phyloP scores from a whole-genome alignment of 2,888 invertebrate genomes.

The Dynastes grantii region DNA sequence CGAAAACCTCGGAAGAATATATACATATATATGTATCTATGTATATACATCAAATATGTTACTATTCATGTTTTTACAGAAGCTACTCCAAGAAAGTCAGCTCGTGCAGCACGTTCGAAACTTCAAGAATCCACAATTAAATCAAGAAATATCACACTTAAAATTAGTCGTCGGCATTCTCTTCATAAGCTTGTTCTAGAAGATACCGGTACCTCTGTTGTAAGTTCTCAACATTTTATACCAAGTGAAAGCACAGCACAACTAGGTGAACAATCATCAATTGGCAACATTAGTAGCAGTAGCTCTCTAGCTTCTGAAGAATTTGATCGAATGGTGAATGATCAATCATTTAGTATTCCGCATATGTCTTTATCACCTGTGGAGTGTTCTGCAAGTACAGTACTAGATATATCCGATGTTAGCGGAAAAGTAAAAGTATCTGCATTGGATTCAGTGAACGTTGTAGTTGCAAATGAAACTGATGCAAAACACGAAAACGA shows the following conservation, averaged over 20 bases:
- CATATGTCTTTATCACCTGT: constrained; percentile 18
- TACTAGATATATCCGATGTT: neutral
- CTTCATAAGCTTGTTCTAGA: constrained; percentile 4
- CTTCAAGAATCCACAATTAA: constrained; percentile 7
- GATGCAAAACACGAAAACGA: neutral
- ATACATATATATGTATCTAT: too few relatives aligned
- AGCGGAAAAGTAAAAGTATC: constrained; percentile 8
- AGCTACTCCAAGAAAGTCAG: neutral
- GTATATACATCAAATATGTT: too few relatives aligned
- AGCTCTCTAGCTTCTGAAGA: constrained; percentile 18
- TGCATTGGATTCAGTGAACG: neutral
- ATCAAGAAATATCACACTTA: constrained; percentile 15
- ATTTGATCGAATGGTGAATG: neutral
- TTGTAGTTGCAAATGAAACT: neutral
- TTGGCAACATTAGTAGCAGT: neutral
- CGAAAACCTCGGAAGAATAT: too few relatives aligned
- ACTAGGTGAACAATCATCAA: neutral
- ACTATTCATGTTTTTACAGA: neutral
- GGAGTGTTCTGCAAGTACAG: neutral
- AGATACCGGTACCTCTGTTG: neutral
- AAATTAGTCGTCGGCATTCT: constrained; percentile 17
- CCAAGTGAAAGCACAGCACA: neutral
- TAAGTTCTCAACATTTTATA: neutral
- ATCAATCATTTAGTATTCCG: constrained; percentile 16
- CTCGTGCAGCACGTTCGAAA: neutral